Percentiles rank a stretch among this genome's conserved stretches.
Evolutionary conservation across 2,888 invertebrate species (phyloP).

Genomic region (Eubasilissa splendida): DNA sequence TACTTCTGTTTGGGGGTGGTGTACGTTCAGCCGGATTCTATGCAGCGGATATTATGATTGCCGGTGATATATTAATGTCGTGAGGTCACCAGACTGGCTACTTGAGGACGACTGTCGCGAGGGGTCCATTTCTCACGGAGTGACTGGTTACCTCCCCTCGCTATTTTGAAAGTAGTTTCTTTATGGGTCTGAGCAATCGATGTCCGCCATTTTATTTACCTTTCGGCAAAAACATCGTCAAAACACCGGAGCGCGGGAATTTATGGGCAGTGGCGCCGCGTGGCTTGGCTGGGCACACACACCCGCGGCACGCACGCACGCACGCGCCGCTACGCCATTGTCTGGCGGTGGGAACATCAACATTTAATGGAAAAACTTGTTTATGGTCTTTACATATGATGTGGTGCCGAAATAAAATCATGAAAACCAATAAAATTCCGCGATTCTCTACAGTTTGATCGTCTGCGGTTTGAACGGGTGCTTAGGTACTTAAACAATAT

Average conservation of each 20-base stretch:
- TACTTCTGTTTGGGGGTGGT: too few relatives aligned
- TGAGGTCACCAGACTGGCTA: too few relatives aligned
- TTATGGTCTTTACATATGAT: slow-evolving; percentile 3
- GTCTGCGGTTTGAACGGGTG: too few relatives aligned
- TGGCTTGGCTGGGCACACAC: slow-evolving; percentile 7
- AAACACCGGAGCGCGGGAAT: slow-evolving; percentile 43
- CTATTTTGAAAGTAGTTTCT: neutral
- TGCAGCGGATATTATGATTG: too few relatives aligned
- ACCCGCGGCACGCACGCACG: neutral
- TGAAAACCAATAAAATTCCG: neutral
- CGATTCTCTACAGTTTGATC: neutral
- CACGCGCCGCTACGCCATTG: neutral
- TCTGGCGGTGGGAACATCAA: slow-evolving; percentile 1
- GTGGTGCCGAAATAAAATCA: neutral
- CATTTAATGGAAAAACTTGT: slow-evolving; percentile 18
- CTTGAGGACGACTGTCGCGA: neutral
- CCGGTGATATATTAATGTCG: too few relatives aligned
- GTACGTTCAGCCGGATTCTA: too few relatives aligned
- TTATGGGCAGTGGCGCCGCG: slow-evolving; percentile 43
- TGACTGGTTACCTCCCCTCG: neutral
- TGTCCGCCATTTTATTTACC: slow-evolving; percentile 50
- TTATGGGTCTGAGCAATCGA: slow-evolving; percentile 31
- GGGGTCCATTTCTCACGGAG: slow-evolving; percentile 16
- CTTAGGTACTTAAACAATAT: too few relatives aligned
- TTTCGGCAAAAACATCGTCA: slow-evolving; percentile 54